phyloP scores from a whole-genome alignment of 2,888 invertebrate species.

The Teleiodes luculella region DNA sequence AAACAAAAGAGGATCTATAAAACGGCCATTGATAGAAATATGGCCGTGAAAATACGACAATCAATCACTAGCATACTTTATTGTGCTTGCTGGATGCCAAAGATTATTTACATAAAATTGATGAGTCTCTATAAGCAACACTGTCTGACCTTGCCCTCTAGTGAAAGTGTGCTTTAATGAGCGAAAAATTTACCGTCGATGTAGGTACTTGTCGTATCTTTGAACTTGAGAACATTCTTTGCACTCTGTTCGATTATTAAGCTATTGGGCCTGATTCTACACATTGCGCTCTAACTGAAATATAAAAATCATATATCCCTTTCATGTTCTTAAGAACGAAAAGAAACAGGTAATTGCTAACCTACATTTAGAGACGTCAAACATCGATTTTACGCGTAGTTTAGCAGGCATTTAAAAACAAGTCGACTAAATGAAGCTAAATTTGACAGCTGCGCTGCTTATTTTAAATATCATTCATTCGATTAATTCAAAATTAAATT shows the following conservation, averaged over 20 bases:
- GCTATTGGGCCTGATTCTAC: too few species aligned
- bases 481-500: too few species aligned
- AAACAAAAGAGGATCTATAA: slow-evolving; percentile 30
- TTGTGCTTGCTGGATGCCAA: slow-evolving; percentile 56
- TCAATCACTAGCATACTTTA: slow-evolving; percentile 62
- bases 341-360: too few species aligned
- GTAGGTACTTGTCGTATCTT: slow-evolving; percentile 35
- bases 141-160: slow-evolving; percentile 58
- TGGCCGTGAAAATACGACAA: slow-evolving; percentile 53
- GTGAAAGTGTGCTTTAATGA: slow-evolving; percentile 49
- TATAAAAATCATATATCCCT: too few species aligned
- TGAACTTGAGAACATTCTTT: slow-evolving; percentile 9
- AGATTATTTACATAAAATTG: slow-evolving; percentile 72
- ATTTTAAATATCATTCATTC: too few species aligned
- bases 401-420: too few species aligned
- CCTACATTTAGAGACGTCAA: too few species aligned
- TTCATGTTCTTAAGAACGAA: too few species aligned
- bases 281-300: too few species aligned
- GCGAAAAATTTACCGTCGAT: slow-evolving; percentile 56
- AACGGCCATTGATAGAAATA: slow-evolving; percentile 40
- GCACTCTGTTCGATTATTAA: not conserved
- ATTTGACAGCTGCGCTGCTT: too few species aligned
- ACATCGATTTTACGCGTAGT: too few species aligned
- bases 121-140: slow-evolving; percentile 60
- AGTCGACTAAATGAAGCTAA: too few species aligned